Conservation (phyloP, 1,140 invertebrate species). For the Cardiocondyla obscurior region DNA sequence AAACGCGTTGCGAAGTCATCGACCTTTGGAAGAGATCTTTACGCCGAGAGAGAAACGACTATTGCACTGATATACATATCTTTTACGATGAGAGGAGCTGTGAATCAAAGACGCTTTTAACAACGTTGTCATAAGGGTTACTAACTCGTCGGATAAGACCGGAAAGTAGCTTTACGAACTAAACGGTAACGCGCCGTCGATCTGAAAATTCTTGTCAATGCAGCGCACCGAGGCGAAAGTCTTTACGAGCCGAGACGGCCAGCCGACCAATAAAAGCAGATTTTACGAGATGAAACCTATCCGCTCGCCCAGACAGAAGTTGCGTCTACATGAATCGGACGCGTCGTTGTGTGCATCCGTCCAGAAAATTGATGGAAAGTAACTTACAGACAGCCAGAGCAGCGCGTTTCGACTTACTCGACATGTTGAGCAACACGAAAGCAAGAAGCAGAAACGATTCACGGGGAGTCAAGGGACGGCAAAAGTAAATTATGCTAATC, state of each 20-base stretch:
- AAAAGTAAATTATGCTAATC: slow-evolving; percentile 42
- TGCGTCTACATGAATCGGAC: slow-evolving; percentile 35
- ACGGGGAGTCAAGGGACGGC: background rate
- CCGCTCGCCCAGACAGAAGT: slow-evolving; percentile 23
- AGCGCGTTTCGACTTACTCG: background rate
- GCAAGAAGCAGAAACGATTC: background rate
- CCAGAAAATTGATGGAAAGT: slow-evolving; percentile 59
- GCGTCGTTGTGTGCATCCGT: slow-evolving; percentile 24
- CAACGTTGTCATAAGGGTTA: background rate
- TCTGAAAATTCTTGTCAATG: background rate
- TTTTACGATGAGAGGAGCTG: background rate
- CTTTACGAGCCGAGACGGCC: background rate
- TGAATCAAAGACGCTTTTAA: background rate
- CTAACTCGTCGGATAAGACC: background rate
- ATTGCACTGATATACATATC: background rate
- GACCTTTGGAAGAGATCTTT: background rate
- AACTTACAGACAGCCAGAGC: slow-evolving; percentile 1
- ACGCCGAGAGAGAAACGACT: background rate
- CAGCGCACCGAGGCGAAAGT: background rate
- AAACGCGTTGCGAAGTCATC: slow-evolving; percentile 16
- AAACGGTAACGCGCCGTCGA: background rate
- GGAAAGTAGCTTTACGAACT: background rate
- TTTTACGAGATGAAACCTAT: slow-evolving; percentile 31
- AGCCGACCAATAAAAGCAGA: slow-evolving; percentile 13
- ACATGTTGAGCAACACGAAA: slow-evolving; percentile 9